phyloP scores from a whole-genome alignment of 64 coral and sea anemone species.

The Stichodactyla helianthus region DNA sequence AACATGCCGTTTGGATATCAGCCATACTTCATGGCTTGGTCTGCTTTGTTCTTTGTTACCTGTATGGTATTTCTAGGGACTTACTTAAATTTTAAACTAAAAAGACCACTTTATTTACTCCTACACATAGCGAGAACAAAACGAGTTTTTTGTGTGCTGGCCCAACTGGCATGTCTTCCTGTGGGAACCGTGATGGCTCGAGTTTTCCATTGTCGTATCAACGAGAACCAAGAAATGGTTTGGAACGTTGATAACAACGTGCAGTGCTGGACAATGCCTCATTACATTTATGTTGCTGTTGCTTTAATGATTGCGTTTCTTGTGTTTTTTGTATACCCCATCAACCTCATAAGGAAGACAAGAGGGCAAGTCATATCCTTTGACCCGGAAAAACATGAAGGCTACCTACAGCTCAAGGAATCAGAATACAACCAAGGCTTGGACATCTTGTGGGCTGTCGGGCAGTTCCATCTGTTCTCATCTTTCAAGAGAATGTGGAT shows the following conservation, averaged over 20 bases:
- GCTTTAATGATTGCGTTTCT: conserved; percentile 46
- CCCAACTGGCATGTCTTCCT: conserved; percentile 73
- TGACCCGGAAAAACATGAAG: conserved; percentile 80
- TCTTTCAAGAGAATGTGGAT: conserved; percentile 90
- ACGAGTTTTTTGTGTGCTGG: conserved; percentile 64
- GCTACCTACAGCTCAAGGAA: conserved; percentile 90
- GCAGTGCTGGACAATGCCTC: conserved; percentile 76
- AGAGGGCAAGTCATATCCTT: conserved; percentile 79
- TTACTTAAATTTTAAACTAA: conserved; percentile 65
- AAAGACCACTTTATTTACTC: conserved; percentile 86
- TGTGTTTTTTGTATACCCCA: conserved; percentile 76
- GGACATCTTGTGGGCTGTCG: conserved; percentile 97
- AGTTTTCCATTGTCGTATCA: conserved; percentile 71
- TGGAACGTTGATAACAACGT: conserved; percentile 86
- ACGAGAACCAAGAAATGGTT: conserved; percentile 51
- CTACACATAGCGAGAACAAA: conserved; percentile 91
- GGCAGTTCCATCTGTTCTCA: conserved; percentile 95
- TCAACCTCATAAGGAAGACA: conserved; percentile 84
- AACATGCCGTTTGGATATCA: conserved; percentile 67
- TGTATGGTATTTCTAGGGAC: conserved; percentile 65
- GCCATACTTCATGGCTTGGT: conserved; percentile 84
- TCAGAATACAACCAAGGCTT: conserved; percentile 94
- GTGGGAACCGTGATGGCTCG: conserved; percentile 70
- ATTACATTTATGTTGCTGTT: conserved; percentile 67
- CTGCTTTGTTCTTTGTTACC: conserved; percentile 46